A percentile compares a stretch with the other conserved stretches of the same genome.
Conservation (phyloP, 2,888 invertebrate genomes). For the Drosophila anomalipes region DNA sequence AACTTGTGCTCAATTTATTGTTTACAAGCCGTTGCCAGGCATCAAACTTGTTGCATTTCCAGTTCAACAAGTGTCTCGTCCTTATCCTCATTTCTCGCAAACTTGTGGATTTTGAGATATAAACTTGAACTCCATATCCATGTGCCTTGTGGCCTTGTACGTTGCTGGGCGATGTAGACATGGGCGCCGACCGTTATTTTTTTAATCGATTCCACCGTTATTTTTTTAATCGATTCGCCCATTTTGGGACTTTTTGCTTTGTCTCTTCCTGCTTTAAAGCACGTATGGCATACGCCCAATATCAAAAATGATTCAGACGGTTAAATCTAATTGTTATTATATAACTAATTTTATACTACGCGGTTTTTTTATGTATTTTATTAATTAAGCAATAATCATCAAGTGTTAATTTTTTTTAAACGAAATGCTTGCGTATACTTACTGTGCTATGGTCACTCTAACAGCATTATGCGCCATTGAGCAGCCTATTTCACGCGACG, state of each 20-base stretch:
- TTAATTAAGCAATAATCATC: background rate
- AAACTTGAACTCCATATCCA: constrained; percentile 43
- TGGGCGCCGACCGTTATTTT: background rate
- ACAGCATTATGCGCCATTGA: background rate
- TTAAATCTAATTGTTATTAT: background rate
- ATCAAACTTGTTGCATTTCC: constrained; percentile 61
- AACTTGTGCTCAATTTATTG: constrained; percentile 70
- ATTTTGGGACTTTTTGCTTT: background rate
- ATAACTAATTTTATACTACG: background rate
- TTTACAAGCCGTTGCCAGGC: constrained; percentile 69
- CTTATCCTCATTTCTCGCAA: constrained; percentile 4
- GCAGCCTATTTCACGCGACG: background rate
- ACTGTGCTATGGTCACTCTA: constrained; percentile 18
- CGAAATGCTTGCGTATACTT: background rate
- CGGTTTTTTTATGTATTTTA: background rate
- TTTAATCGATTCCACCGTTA: background rate
- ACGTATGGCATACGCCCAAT: background rate
- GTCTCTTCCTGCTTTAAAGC: too few species aligned
- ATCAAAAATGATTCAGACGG: background rate
- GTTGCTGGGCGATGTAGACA: constrained; percentile 5
- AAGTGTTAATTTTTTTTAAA: background rate
- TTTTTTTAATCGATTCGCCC: background rate
- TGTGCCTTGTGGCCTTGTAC: constrained; percentile 25
- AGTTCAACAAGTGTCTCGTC: constrained; percentile 44
- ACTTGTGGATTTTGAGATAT: constrained; percentile 28